These are phyloP conservation scores for Syngnathus scovelli DNA, from an alignment of 2,113 vertebrate genomes.

Conservation along the genomic window DNA sequence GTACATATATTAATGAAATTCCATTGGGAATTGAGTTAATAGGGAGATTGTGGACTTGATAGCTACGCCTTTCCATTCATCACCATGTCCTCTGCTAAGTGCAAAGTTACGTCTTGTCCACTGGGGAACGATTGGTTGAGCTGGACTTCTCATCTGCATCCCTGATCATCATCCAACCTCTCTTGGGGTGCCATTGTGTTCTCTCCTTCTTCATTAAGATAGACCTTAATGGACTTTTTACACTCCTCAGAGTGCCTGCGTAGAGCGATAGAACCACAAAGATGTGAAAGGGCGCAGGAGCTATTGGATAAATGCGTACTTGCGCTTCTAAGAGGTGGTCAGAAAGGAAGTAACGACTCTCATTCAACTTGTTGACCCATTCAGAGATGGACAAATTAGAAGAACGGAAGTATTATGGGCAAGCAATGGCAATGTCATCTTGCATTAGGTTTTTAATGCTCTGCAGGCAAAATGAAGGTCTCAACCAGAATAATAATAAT, in stretches of 20 bases:
- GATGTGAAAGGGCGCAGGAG: constrained; percentile 43
- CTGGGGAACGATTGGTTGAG: constrained; percentile 37
- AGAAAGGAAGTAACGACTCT: constrained; percentile 32
- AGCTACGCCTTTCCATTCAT: constrained; percentile 50
- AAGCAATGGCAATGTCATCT: neutral
- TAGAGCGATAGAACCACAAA: constrained; percentile 27
- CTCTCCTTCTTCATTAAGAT: constrained; percentile 62
- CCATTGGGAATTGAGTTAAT: constrained; percentile 38
- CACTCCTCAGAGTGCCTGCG: constrained; percentile 20
- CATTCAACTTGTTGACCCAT: constrained; percentile 46
- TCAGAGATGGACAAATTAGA: constrained; percentile 31
- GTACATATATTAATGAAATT: constrained; percentile 52
- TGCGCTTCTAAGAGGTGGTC: constrained; percentile 26
- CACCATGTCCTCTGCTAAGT: constrained; percentile 33
- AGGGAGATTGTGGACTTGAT: constrained; percentile 52
- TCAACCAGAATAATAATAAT: no score
- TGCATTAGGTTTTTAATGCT: neutral
- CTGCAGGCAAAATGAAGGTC: neutral
- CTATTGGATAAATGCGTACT: constrained; percentile 42
- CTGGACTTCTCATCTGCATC: constrained; percentile 45
- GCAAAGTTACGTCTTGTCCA: constrained; percentile 31
- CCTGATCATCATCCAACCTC: constrained; percentile 54
- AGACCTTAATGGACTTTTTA: constrained; percentile 60
- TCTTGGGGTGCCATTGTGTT: constrained; percentile 58
- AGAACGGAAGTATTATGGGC: neutral